Evolutionary conservation across 2,888 invertebrate species (phyloP).

Genomic region (Eubasilissa splendida): DNA sequence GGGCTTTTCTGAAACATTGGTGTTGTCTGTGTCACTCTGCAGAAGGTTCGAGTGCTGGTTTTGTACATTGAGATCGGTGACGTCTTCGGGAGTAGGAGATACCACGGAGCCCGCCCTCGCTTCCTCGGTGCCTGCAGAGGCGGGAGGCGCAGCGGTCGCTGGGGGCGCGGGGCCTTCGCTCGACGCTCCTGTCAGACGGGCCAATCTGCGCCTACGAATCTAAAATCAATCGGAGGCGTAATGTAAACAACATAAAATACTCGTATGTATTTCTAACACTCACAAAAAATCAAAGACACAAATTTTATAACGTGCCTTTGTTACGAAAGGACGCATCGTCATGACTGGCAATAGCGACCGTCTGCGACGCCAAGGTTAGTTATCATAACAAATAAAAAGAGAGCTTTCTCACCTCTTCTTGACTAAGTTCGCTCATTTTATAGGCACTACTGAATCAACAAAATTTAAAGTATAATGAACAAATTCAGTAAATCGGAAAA

Average conservation of each 20-base stretch:
- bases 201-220: constrained; percentile 85
- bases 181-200: constrained; percentile 76
- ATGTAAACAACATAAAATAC: not conserved
- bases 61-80: constrained; percentile 62
- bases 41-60: constrained; percentile 43
- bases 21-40: constrained; percentile 22
- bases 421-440: constrained; percentile 87
- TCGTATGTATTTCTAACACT: not conserved
- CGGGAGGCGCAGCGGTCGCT: constrained; percentile 62
- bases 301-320: constrained; percentile 46
- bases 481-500: constrained; percentile 29
- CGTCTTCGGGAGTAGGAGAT: constrained; percentile 64
- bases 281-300: constrained; percentile 25
- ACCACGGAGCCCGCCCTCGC: constrained; percentile 62
- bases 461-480: constrained; percentile 30
- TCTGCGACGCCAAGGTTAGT: constrained; percentile 66
- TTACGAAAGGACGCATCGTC: constrained; percentile 41
- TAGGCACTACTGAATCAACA: constrained; percentile 25
- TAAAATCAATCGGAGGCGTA: constrained; percentile 61
- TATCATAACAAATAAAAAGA: constrained; percentile 47
- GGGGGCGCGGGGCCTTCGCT: constrained; percentile 68
- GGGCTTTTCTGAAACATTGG: constrained; percentile 64
- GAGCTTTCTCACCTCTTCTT: constrained; percentile 84
- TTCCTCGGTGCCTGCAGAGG: constrained; percentile 60
- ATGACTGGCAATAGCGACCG: constrained; percentile 57